Conservation (phyloP, 2,888 invertebrate genomes). For the Tetanocera ferruginea region DNA sequence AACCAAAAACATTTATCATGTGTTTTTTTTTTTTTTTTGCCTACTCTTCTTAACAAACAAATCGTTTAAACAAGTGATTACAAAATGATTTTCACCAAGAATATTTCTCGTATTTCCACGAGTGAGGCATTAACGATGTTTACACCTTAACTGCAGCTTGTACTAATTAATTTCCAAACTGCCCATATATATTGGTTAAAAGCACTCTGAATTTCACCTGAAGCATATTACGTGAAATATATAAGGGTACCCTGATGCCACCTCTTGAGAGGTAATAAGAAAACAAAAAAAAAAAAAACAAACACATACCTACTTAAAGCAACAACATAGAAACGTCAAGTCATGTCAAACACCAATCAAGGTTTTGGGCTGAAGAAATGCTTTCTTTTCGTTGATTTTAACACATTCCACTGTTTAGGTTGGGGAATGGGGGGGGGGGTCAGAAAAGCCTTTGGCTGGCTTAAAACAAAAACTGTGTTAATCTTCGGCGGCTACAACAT, state of each 20-base stretch:
- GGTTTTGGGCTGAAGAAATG: not conserved
- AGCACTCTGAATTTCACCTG: slow-evolving; percentile 8
- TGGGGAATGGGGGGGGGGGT: too few species aligned
- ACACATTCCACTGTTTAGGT: slow-evolving; percentile 17
- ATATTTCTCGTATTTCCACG: not conserved
- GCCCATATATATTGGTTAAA: not conserved
- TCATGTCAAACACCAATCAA: slow-evolving; percentile 18
- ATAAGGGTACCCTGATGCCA: slow-evolving; percentile 27
- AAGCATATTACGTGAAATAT: not conserved
- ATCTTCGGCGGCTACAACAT: not conserved
- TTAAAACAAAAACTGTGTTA: slow-evolving; percentile 35
- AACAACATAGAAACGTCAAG: not conserved
- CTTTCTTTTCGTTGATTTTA: slow-evolving; percentile 26
- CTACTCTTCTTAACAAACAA: not conserved
- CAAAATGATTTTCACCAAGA: slow-evolving; percentile 18
- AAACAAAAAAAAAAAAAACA: not conserved
- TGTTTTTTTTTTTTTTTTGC: too few species aligned
- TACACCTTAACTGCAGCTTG: slow-evolving; percentile 50
- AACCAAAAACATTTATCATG: too few species aligned
- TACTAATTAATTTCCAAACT: slow-evolving; percentile 50
- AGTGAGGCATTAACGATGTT: slow-evolving; percentile 46
- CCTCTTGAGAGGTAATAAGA: not conserved
- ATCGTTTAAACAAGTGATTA: slow-evolving; percentile 27
- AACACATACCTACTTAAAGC: not conserved
- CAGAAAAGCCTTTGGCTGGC: not conserved